Conservation (phyloP, 2,797 vertebrate species). For the Sorex maritimensis region DNA sequence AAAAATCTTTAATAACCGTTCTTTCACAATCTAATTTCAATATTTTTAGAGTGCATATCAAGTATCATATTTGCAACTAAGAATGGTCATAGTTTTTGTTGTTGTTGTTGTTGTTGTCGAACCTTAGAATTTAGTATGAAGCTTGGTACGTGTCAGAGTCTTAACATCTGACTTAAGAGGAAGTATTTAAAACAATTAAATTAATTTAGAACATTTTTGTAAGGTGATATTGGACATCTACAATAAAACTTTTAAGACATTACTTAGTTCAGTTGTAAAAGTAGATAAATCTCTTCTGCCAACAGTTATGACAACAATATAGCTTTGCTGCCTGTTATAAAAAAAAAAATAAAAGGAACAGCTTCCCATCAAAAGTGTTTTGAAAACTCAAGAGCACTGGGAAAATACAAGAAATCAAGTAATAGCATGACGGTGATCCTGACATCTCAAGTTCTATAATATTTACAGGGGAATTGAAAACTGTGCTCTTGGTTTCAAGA, state of each 20-base stretch:
- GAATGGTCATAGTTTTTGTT: background rate
- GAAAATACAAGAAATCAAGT: slow-evolving; percentile 37
- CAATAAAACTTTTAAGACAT: background rate
- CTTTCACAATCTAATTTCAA: background rate
- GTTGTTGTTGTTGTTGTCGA: background rate
- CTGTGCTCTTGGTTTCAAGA: background rate
- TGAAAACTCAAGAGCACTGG: background rate
- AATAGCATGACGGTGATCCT: background rate
- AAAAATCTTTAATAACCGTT: background rate
- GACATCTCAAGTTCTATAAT: background rate
- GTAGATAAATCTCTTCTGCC: background rate
- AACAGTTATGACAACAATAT: background rate
- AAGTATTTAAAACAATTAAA: background rate
- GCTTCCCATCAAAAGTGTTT: slow-evolving; percentile 39
- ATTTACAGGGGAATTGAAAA: background rate
- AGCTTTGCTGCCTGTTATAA: background rate
- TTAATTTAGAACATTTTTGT: background rate
- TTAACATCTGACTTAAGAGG: background rate
- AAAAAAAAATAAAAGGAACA: slow-evolving; percentile 51
- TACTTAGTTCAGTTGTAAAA: background rate
- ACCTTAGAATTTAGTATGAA: background rate
- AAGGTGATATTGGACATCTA: background rate
- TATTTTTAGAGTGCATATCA: background rate
- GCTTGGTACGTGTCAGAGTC: background rate
- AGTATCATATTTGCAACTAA: background rate